These are phyloP conservation scores for Ochotona princeps DNA, from an alignment of 2,113 vertebrate species.

Conservation along the genomic window DNA sequence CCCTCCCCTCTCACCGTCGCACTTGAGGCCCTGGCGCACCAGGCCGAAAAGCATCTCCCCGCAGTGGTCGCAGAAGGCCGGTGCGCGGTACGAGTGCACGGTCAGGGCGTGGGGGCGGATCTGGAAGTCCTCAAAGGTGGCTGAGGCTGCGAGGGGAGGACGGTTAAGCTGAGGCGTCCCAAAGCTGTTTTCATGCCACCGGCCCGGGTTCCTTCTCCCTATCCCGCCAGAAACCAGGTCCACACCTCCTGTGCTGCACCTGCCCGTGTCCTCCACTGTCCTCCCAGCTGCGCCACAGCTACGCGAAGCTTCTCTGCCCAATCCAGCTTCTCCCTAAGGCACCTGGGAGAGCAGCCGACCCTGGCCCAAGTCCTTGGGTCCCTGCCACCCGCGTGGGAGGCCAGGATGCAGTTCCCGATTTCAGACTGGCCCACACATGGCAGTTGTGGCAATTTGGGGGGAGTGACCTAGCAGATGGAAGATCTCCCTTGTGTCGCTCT, in stretches of 20 bases:
- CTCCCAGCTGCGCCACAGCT: no score
- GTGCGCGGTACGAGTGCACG: slow-evolving; percentile 93
- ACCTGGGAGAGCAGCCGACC: no score
- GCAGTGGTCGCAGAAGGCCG: slow-evolving; percentile 95
- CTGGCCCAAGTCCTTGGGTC: no score
- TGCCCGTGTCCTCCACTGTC: not conserved
- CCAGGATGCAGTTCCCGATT: no score
- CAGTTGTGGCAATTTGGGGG: no score
- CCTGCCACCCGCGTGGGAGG: no score
- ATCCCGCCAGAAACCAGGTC: not conserved
- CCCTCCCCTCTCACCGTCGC: slow-evolving; percentile 87
- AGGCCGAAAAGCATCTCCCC: slow-evolving; percentile 95
- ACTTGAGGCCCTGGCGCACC: slow-evolving; percentile 94
- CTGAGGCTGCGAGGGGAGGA: slow-evolving; percentile 85
- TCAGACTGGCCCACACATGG: no score
- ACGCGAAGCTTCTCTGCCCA: not conserved
- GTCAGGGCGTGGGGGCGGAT: slow-evolving; percentile 94
- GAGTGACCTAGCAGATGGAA: no score
- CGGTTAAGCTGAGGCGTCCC: not conserved
- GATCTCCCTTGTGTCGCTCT: no score
- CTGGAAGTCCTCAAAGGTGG: slow-evolving; percentile 94
- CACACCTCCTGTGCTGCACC: not conserved
- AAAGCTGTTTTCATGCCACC: not conserved
- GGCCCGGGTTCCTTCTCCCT: not conserved
- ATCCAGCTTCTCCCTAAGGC: no score